A percentile compares a stretch with the other conserved stretches of the same genome.
Conservation (phyloP, 2,113 vertebrate genomes). For the Ammodytes marinus region DNA sequence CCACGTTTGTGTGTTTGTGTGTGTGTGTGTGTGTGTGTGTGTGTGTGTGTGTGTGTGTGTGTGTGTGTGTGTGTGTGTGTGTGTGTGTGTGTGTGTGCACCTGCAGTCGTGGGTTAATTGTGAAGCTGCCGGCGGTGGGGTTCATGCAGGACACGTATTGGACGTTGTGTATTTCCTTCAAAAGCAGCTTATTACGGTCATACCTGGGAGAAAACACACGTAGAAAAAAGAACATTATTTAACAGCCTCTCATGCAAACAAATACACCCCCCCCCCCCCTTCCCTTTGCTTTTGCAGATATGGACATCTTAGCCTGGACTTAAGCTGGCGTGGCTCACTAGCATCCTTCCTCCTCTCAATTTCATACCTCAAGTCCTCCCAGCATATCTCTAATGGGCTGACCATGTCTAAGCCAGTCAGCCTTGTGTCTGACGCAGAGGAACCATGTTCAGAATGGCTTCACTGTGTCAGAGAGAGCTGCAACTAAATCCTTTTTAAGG, state of each 20-base stretch:
- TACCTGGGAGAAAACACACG: slow-evolving; percentile 87
- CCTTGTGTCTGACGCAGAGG: slow-evolving; percentile 59
- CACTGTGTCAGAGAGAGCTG: slow-evolving; percentile 60
- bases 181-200: slow-evolving; percentile 91
- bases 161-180: slow-evolving; percentile 93
- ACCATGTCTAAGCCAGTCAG: slow-evolving; percentile 68
- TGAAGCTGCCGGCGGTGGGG: slow-evolving; percentile 94
- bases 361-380: slow-evolving; percentile 73
- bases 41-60: slow-evolving; percentile 32
- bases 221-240: slow-evolving; percentile 36
- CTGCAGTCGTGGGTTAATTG: slow-evolving; percentile 97
- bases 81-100: slow-evolving; percentile 76
- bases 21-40: slow-evolving; percentile 20
- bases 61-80: slow-evolving; percentile 39
- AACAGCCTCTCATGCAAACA: slow-evolving; percentile 27
- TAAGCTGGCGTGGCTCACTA: slow-evolving; percentile 61
- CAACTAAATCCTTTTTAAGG: slow-evolving; percentile 56
- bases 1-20: slow-evolving; percentile 21
- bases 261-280: slow-evolving; percentile 20
- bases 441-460: slow-evolving; percentile 69
- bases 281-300: slow-evolving; percentile 21
- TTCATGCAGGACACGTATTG: slow-evolving; percentile 99
- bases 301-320: slow-evolving; percentile 47
- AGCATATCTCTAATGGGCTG: slow-evolving; percentile 69
- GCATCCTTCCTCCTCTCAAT: slow-evolving; percentile 69